Base-by-base conservation (phyloP, 2,797 vertebrate genomes). In the Arnoldichthys spilopterus region DNA sequence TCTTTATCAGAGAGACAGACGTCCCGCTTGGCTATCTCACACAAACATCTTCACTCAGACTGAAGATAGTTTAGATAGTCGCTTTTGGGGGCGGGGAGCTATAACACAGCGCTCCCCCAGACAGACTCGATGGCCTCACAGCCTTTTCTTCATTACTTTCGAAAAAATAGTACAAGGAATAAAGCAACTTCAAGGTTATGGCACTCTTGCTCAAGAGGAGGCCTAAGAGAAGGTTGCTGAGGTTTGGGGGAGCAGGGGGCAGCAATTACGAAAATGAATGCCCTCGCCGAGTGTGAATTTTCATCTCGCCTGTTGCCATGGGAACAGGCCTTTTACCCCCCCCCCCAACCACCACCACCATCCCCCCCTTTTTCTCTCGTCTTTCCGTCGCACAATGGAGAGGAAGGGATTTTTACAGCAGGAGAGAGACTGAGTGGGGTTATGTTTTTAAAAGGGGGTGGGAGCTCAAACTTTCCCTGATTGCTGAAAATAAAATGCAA, bases 271-370 rank as follows among this genome's bases (percentile, higher is more conserved):
- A 90, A 93, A 93, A 93, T 92, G 87, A 95, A 92, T 90, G 93
- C 92, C 92, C 91, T 95, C 90, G 91, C 92, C 92, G 90, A 93
- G 93, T 93, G 93, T 94, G 92, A 94, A 95, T 96, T 94, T 94
- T 95, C 89, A 88, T 94, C 92, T 91, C 87, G 87, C 86, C 91
- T 86, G 95, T 97, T 96, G 90, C 94, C 94, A 96, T 96, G 95
- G 95, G 85, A 95, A 95, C 93, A 83, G 86, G 87, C 89, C 86
- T 77, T 74, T 73, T 77, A 32, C 56, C 47, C 77, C 74, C 86
- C 79, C 85, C 86, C 83, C 85, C 90, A 84, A 85, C 54, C 68
- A 34, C 22, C 2, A 30, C 20, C 53, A 6, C 28, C 45, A 37
- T 20, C 74, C n/a, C 59, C n/a, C 26, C 85, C 45, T 64, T 77